Conservation (phyloP, 2,113 vertebrate species). For the Dicentrarchus labrax region DNA sequence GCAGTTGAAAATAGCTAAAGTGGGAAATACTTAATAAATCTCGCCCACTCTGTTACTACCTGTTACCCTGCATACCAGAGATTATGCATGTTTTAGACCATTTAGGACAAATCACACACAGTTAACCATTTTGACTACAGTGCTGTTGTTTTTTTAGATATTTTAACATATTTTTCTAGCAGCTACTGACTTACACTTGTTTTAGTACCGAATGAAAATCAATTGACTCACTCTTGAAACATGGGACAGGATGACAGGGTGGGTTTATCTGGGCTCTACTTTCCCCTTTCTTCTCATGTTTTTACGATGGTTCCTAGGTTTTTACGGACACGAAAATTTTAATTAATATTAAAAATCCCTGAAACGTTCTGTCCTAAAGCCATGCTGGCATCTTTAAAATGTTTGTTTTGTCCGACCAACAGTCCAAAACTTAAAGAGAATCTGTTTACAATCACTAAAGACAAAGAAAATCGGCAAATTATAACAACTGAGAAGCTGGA, state of each 20-base stretch:
- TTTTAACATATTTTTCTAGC: slow-evolving; percentile 3
- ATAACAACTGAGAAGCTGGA: background rate
- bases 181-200: background rate
- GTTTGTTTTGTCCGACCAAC: background rate
- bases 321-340: background rate
- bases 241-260: background rate
- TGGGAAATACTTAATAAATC: slow-evolving; percentile 64
- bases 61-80: slow-evolving; percentile 18
- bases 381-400: background rate
- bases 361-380: background rate
- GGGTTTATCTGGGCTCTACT: background rate
- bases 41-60: slow-evolving; percentile 43
- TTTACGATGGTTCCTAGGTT: background rate
- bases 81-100: slow-evolving; percentile 26
- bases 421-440: background rate
- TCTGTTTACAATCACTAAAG: background rate
- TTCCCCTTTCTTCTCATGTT: background rate
- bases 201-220: background rate
- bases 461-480: background rate
- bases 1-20: slow-evolving; percentile 72
- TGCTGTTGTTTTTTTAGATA: background rate
- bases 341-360: background rate
- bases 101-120: background rate
- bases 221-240: background rate
- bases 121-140: background rate